Evolutionary conservation across 2,797 vertebrate genomes (phyloP).

Genomic region (Lycodopsis pacificus): DNA sequence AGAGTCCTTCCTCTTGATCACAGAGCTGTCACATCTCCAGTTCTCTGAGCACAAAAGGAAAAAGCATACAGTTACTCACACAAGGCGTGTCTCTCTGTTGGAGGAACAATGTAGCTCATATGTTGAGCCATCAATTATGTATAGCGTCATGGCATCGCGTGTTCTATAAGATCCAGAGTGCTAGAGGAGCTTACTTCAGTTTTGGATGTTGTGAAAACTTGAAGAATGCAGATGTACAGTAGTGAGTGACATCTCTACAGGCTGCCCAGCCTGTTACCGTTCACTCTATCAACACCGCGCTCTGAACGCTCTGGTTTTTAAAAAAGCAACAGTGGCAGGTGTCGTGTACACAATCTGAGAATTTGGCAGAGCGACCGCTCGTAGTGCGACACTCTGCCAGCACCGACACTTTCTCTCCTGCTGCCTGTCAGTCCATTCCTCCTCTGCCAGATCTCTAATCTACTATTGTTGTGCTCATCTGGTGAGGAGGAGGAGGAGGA

Average conservation of each 20-base stretch:
- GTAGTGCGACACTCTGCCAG: constrained; percentile 41
- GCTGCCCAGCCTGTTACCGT: not conserved
- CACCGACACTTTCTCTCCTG: constrained; percentile 22
- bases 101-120: constrained; percentile 56
- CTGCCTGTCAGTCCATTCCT: constrained; percentile 48
- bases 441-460: constrained; percentile 44
- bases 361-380: constrained; percentile 43
- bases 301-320: constrained; percentile 26
- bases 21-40: constrained; percentile 47
- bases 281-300: not conserved
- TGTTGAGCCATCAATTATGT: constrained; percentile 60
- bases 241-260: not conserved
- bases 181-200: not conserved
- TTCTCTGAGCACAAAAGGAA: constrained; percentile 49
- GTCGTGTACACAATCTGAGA: constrained; percentile 42
- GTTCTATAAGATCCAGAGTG: constrained; percentile 16
- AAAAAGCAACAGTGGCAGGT: constrained; percentile 38
- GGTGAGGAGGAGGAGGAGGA: constrained; percentile 16
- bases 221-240: not conserved
- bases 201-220: not conserved
- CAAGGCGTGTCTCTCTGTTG: constrained; percentile 26
- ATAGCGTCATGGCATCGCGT: constrained; percentile 27
- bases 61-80: constrained; percentile 49
- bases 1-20: constrained; percentile 39
- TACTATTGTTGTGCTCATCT: constrained; percentile 60